A percentile compares a stretch with the other conserved stretches of the same genome.
Conservation (phyloP, 2,888 invertebrate species). For the Trichogramma dendrolimi region DNA sequence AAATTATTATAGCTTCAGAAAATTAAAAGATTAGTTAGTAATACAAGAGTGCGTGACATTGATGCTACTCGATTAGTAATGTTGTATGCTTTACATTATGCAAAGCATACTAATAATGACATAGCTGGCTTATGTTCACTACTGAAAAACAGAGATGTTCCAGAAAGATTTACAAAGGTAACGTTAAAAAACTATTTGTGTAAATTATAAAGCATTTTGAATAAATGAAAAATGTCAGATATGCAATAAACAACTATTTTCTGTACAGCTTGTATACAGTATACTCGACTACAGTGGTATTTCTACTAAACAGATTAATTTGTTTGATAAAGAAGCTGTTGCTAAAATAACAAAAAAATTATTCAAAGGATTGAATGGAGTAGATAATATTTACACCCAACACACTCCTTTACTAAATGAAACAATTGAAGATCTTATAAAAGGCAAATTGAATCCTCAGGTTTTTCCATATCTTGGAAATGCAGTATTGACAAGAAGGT, state of each 20-base stretch:
- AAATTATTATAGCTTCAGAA: slow-evolving; percentile 41
- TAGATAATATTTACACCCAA: slow-evolving; percentile 98
- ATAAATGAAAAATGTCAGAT: neutral
- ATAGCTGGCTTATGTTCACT: slow-evolving; percentile 71
- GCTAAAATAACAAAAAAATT: slow-evolving; percentile 87
- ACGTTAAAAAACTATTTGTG: neutral
- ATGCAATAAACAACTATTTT: slow-evolving; percentile 4
- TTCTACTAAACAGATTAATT: slow-evolving; percentile 74
- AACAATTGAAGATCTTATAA: slow-evolving; percentile 83
- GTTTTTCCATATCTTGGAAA: slow-evolving; percentile 78
- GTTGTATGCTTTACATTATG: slow-evolving; percentile 90
- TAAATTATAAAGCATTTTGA: neutral
- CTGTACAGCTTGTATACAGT: slow-evolving; percentile 58
- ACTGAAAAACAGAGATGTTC: slow-evolving; percentile 67
- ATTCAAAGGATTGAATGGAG: slow-evolving; percentile 87
- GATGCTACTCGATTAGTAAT: slow-evolving; percentile 87
- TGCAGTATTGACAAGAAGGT: slow-evolving; percentile 54
- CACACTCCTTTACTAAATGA: slow-evolving; percentile 90
- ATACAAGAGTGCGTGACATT: slow-evolving; percentile 64
- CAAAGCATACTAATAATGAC: slow-evolving; percentile 82
- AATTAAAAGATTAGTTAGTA: slow-evolving; percentile 76
- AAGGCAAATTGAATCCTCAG: slow-evolving; percentile 83
- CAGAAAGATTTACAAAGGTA: slow-evolving; percentile 57
- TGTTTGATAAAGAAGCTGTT: slow-evolving; percentile 80
- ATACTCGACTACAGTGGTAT: slow-evolving; percentile 82